Conservation (phyloP, 2,888 invertebrate species). For the Latheticus oryzae region DNA sequence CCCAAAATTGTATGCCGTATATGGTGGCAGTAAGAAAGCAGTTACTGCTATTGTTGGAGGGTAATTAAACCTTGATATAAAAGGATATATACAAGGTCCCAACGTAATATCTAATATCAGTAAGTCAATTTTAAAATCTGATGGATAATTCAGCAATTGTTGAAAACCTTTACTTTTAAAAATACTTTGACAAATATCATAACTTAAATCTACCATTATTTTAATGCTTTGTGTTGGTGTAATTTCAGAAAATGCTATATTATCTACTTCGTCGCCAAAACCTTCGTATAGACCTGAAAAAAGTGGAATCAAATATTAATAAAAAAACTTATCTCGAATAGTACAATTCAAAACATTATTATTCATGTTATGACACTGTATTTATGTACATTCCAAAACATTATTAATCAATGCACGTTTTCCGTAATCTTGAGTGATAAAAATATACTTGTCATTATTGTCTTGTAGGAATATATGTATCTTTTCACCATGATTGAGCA, state of each 20-base stretch:
- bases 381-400: background rate
- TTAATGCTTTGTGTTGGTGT: no score
- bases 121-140: conserved; percentile 56
- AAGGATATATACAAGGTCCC: conserved; percentile 51
- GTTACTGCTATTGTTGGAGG: conserved; percentile 44
- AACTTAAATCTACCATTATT: background rate
- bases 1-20: conserved; percentile 48
- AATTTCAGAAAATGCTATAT: no score
- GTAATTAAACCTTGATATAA: conserved; percentile 54
- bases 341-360: no score
- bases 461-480: no score
- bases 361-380: no score
- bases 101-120: conserved; percentile 54
- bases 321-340: no score
- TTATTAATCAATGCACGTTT: no score
- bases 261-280: background rate
- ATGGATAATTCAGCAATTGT: conserved; percentile 51
- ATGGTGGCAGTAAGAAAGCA: conserved; percentile 45
- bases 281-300: conserved; percentile 14
- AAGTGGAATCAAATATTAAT: no score
- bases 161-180: conserved; percentile 49
- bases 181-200: background rate
- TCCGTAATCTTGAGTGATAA: background rate
- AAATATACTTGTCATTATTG: no score
- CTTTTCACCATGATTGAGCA: no score